Percentiles rank a stretch among this genome's conserved stretches.
Evolutionary conservation across 2,888 invertebrate genomes (phyloP).

Genomic region (Apocheima hispidaria): DNA sequence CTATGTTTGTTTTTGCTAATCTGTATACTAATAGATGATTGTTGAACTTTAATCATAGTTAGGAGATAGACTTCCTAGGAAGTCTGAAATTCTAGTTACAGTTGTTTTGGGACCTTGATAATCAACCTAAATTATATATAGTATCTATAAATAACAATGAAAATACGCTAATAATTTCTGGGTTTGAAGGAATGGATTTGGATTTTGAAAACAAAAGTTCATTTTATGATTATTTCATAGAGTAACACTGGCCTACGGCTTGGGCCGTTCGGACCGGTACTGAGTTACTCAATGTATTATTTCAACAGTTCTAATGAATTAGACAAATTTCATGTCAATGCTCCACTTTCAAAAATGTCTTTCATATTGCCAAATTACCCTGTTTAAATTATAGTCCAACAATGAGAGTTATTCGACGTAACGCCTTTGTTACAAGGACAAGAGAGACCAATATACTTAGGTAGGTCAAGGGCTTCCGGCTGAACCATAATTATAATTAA

Average conservation of each 20-base stretch:
- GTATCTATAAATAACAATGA: slow-evolving; percentile 1
- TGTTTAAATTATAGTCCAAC: neutral
- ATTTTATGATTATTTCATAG: no score
- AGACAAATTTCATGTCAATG: no score
- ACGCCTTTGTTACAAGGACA: slow-evolving; percentile 6
- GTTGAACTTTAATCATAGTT: slow-evolving; percentile 20
- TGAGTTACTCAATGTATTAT: neutral
- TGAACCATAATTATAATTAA: no score
- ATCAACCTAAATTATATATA: neutral
- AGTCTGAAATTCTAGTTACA: slow-evolving; percentile 8
- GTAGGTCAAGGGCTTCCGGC: slow-evolving; percentile 1
- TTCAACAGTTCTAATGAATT: neutral
- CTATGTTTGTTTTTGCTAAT: slow-evolving; percentile 19
- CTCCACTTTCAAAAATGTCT: neutral
- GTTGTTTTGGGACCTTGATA: slow-evolving; percentile 1
- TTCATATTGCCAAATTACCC: neutral
- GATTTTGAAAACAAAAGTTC: no score
- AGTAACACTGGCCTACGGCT: no score
- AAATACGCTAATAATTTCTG: neutral
- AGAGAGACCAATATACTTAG: no score
- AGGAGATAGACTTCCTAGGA: slow-evolving; percentile 27
- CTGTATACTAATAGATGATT: slow-evolving; percentile 4
- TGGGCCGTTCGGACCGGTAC: no score
- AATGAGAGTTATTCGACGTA: neutral
- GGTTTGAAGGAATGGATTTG: neutral